Evolutionary conservation across 2,888 invertebrate species (phyloP).

Genomic region (Agapostemon virescens): DNA sequence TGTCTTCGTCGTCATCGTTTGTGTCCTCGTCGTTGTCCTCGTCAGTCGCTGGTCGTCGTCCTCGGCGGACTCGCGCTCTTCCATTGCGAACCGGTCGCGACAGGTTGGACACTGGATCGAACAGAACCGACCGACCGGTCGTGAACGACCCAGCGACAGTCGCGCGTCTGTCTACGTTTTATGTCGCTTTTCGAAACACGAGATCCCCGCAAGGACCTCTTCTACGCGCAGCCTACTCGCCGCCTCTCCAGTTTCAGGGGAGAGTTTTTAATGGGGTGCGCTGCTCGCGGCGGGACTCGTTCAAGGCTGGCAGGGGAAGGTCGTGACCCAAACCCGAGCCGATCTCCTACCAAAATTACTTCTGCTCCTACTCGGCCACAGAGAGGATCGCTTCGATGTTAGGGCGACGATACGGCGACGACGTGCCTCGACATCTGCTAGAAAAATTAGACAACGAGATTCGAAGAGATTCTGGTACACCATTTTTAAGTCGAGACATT

Average conservation of each 20-base stretch:
- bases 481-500: too few relatives aligned
- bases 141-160: conserved; percentile 18
- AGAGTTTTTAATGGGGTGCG: conserved; percentile 34
- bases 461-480: too few relatives aligned
- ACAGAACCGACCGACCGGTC: conserved; percentile 46
- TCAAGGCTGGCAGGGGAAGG: conserved; percentile 11
- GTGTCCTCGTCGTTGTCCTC: conserved; percentile 19
- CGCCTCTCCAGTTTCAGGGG: conserved; percentile 39
- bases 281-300: conserved; percentile 19
- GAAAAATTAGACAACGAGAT: too few relatives aligned
- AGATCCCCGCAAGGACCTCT: conserved; percentile 12
- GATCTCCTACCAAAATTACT: background rate
- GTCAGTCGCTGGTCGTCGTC: conserved; percentile 16
- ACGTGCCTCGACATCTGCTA: too few relatives aligned
- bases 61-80: conserved; percentile 14
- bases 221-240: background rate
- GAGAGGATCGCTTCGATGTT: background rate
- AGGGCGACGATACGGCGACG: too few relatives aligned
- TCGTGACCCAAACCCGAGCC: conserved; percentile 8
- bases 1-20: conserved; percentile 12
- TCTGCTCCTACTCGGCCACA: background rate
- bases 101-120: conserved; percentile 12
- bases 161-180: conserved; percentile 18
- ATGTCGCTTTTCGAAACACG: conserved; percentile 52
- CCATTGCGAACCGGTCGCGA: conserved; percentile 13